phyloP scores from a whole-genome alignment of 2,113 vertebrate genomes.

The Tenrec ecaudatus region DNA sequence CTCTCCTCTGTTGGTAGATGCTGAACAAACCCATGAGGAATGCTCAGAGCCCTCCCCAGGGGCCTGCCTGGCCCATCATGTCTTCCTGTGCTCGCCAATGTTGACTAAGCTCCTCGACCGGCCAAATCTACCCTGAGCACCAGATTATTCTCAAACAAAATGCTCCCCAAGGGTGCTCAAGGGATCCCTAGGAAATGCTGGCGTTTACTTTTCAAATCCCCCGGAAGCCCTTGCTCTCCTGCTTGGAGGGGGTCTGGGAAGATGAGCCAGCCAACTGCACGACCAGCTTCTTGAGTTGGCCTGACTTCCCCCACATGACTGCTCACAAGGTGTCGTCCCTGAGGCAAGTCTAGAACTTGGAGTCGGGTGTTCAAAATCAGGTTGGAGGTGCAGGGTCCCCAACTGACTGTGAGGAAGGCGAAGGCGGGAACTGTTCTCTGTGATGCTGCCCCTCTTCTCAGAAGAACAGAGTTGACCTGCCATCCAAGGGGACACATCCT shows the following conservation, averaged over 20 bases:
- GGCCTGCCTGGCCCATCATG: background rate
- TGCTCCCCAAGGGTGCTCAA: background rate
- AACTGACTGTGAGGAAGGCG: background rate
- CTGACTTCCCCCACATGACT: background rate
- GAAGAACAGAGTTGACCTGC: background rate
- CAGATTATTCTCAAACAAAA: conserved; percentile 30
- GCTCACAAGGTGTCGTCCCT: background rate
- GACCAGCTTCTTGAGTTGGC: background rate
- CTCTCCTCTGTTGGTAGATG: no score
- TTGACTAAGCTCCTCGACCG: background rate
- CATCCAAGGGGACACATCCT: no score
- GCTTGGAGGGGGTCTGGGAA: background rate
- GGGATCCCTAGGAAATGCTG: background rate
- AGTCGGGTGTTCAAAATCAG: background rate
- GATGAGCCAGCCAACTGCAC: background rate
- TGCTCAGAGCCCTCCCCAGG: background rate
- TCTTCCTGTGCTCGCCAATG: background rate
- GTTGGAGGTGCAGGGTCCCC: background rate
- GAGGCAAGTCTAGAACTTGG: background rate
- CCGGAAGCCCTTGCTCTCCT: background rate
- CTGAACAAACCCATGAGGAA: background rate
- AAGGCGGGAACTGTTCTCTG: background rate
- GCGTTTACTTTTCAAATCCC: background rate
- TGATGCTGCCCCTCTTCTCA: background rate
- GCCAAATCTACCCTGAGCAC: background rate